phyloP scores from a whole-genome alignment of 2,113 vertebrate genomes.

The Megalops atlanticus region DNA sequence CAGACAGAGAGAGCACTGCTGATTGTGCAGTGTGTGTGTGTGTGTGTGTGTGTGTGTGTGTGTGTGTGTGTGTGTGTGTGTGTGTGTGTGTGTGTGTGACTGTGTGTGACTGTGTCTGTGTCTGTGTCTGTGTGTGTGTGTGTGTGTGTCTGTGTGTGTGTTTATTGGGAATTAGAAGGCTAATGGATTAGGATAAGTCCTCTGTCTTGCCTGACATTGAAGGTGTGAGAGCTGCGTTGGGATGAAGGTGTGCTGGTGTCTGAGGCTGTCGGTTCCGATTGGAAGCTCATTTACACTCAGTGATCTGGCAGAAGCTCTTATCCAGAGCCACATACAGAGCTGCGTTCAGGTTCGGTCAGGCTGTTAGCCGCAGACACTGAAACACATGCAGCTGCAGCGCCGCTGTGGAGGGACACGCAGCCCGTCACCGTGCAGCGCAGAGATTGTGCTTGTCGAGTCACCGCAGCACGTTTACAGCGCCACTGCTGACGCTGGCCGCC shows the following conservation, averaged over 20 bases:
- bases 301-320: constrained; percentile 16
- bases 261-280: background rate
- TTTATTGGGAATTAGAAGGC: background rate
- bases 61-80: background rate
- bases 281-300: background rate
- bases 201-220: background rate
- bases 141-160: background rate
- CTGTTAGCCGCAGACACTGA: no score
- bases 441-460: no score
- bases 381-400: no score
- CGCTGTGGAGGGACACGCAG: no score
- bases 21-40: no score
- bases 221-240: background rate
- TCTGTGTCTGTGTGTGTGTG: constrained; percentile 5
- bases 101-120: background rate
- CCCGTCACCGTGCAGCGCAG: no score
- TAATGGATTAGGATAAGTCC: background rate
- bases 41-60: background rate
- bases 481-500: no score
- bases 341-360: no score
- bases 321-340: no score
- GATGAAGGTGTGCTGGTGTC: no score
- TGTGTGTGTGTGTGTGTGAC: background rate
- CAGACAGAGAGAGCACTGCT: no score
- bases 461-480: no score